Evolutionary conservation across 1,140 invertebrate species (phyloP), one percentile per base, ranked within the genome.

Genomic region (Hyles vespertilio): DNA sequence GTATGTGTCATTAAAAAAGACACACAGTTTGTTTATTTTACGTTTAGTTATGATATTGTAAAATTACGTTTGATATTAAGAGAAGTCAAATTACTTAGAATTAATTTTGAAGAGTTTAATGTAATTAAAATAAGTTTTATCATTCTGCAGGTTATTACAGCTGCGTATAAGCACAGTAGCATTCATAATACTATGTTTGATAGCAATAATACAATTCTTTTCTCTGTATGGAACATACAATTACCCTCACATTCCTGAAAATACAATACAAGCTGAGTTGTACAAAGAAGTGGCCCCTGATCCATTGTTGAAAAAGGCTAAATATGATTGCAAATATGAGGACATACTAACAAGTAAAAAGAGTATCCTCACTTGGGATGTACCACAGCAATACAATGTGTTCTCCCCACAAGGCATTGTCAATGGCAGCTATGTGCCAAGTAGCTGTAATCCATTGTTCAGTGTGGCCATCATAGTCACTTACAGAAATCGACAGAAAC

Each of bases 401-500:
- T 82, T 84, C 55, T 57, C 63, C 5, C 59, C 76, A 10, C 63
- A 48, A 10, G 71, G 75, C 1, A 65, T 89, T 48, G 61, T 59
- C 1, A 79, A 82, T 59, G 96, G 96, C 1, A 90, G 92, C 61
- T 96, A 92, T 91, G 87, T 88, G 51, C 97, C 96, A 2, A 81
- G 89, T 9, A 79, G 93, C 22, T 98, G 97, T 84, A 90, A 91
- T 56, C 90, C 96, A 3, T 84, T 92, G 22, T 94, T 95, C 70
- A 93, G 94, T 77, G 94, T 97, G 5, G 96, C 97, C 10, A 93
- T 98, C 12, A 93, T 98, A 61, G 91, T 99, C 44, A 97, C 97
- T 3, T 98, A 97, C 77, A 90, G 98, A 61, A 95, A 98, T 73
- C 91, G 98, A 51, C 89, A 93, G 62, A 86, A 90, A 22, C 97